A percentile compares a stretch with the other conserved stretches of the same genome.
Evolutionary conservation across 2,113 vertebrate species (phyloP).

Genomic region (Charina bottae): DNA sequence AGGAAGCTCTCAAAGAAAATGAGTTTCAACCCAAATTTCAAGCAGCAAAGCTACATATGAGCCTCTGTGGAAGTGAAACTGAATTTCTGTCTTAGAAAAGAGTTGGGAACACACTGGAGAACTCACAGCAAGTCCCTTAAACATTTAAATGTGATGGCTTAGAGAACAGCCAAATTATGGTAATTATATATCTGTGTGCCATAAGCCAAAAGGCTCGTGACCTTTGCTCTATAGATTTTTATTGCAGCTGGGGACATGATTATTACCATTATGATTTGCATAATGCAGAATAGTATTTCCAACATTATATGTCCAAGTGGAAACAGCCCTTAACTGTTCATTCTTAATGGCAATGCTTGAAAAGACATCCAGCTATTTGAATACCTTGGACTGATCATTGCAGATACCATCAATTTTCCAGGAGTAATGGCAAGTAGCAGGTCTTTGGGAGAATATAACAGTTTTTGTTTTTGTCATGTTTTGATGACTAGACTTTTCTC

Average conservation of each 20-base stretch:
- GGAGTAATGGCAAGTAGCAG: neutral
- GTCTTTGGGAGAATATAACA: neutral
- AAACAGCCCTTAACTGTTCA: neutral
- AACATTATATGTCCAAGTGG: neutral
- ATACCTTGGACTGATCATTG: neutral
- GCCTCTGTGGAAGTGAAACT: neutral
- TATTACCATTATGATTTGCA: neutral
- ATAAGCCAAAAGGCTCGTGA: neutral
- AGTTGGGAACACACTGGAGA: neutral
- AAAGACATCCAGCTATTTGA: neutral
- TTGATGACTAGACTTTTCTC: neutral
- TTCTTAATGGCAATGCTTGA: neutral
- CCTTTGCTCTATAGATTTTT: neutral
- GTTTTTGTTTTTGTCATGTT: neutral
- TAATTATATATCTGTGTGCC: neutral
- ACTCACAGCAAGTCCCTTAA: neutral
- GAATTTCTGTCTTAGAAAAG: neutral
- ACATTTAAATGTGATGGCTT: neutral
- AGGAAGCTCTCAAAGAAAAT: neutral
- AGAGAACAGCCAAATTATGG: neutral
- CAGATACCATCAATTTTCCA: neutral
- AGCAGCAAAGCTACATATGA: neutral
- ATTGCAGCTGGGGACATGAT: neutral
- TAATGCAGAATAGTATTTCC: neutral
- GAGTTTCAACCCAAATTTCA: neutral